Evolutionary conservation across 1,140 invertebrate species (phyloP).

Genomic region (Triops cancriformis): DNA sequence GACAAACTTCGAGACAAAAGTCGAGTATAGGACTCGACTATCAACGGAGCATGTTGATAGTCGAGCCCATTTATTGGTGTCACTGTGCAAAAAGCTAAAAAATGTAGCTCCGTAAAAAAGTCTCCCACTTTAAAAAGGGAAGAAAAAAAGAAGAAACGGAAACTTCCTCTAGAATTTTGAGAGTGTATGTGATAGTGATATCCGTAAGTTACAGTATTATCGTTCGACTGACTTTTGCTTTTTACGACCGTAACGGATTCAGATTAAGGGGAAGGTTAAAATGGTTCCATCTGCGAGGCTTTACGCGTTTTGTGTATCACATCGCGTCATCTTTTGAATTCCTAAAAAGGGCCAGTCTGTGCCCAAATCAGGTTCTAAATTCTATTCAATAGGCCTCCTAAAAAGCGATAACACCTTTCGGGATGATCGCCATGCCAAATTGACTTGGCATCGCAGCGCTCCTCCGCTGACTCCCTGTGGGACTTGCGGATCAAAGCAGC

Average conservation of each 20-base stretch:
- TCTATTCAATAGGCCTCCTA: neutral
- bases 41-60: too few relatives aligned
- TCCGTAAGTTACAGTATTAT: neutral
- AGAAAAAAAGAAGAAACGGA: too few relatives aligned
- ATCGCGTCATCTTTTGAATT: neutral
- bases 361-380: neutral
- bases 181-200: neutral
- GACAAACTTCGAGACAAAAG: too few relatives aligned
- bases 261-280: neutral
- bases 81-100: too few relatives aligned
- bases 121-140: too few relatives aligned
- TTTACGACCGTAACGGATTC: slow-evolving; percentile 1
- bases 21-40: too few relatives aligned
- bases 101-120: too few relatives aligned
- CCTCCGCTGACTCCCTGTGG: neutral
- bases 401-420: slow-evolving; percentile 3
- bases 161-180: neutral
- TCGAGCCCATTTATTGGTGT: too few relatives aligned
- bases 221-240: neutral
- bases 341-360: neutral
- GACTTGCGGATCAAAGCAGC: neutral
- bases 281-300: neutral
- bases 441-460: neutral
- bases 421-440: slow-evolving; percentile 1
- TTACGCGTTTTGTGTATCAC: neutral